Evolutionary conservation across 30 jellyfish, hydroid and myxozoan species (phyloP).

Genomic region (Turritopsis dohrnii): DNA sequence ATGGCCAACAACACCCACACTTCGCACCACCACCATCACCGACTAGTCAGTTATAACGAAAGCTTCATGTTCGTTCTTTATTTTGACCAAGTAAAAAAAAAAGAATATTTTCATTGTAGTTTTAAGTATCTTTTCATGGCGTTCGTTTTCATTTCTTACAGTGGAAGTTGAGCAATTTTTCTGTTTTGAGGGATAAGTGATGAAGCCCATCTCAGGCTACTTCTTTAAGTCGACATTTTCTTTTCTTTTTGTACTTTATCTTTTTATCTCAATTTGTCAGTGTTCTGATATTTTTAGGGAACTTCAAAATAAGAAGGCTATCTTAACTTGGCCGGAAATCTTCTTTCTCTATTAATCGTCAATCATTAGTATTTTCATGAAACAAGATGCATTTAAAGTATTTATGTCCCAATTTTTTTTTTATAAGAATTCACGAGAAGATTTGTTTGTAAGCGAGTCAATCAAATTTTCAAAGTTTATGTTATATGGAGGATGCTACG

Average conservation of each 20-base stretch:
- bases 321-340: background rate
- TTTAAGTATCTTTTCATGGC: background rate
- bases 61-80: background rate
- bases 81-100: background rate
- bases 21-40: constrained; percentile 99
- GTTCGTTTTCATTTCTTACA: background rate
- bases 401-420: background rate
- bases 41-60: constrained; percentile 63
- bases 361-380: background rate
- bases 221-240: background rate
- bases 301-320: background rate
- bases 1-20: constrained; percentile 34
- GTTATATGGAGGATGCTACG: background rate
- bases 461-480: background rate
- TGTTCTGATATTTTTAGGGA: background rate
- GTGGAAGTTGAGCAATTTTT: background rate
- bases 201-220: background rate
- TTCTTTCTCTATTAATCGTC: background rate
- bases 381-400: background rate
- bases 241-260: background rate
- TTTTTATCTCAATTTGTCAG: too few relatives aligned
- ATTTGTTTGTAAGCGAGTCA: too few relatives aligned
- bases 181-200: background rate
- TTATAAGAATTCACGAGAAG: background rate
- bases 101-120: constrained; percentile 1